A percentile compares a stretch with the other conserved stretches of the same genome.
Conservation (phyloP, 2,113 vertebrate species). For the Pelmatolapia mariae region DNA sequence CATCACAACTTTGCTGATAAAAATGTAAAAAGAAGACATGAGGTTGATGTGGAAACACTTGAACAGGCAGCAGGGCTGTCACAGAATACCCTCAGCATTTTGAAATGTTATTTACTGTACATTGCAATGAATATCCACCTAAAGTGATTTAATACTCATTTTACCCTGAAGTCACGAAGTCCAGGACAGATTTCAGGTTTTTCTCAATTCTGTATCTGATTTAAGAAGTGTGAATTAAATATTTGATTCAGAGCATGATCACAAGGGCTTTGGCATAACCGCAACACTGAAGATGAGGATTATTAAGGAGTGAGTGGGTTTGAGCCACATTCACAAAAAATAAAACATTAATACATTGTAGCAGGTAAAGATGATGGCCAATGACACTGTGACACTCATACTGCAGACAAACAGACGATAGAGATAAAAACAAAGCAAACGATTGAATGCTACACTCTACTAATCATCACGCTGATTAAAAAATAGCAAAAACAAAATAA, state of each 20-base stretch:
- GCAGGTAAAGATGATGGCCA: not conserved
- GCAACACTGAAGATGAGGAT: slow-evolving; percentile 13
- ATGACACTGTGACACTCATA: not conserved
- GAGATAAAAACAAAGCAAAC: slow-evolving; percentile 5
- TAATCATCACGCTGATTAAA: slow-evolving; percentile 12
- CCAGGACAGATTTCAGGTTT: not conserved
- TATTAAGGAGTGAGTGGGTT: not conserved
- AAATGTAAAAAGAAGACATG: slow-evolving; percentile 44
- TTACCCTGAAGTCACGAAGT: not conserved
- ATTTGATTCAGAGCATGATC: not conserved
- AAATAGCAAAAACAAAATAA: not conserved
- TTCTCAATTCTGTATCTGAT: not conserved
- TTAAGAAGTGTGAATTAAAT: not conserved
- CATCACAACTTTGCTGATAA: slow-evolving; percentile 19
- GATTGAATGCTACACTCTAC: slow-evolving; percentile 4
- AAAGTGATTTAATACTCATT: not conserved
- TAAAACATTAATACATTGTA: not conserved
- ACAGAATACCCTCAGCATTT: not conserved
- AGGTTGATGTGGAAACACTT: not conserved
- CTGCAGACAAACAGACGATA: not conserved
- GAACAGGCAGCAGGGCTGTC: not conserved
- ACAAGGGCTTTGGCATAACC: slow-evolving; percentile 39
- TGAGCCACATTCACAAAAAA: slow-evolving; percentile 21
- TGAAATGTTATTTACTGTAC: not conserved
- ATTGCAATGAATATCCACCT: not conserved